Conservation (phyloP, 2,888 invertebrate species). For the Drosophila colorata region DNA sequence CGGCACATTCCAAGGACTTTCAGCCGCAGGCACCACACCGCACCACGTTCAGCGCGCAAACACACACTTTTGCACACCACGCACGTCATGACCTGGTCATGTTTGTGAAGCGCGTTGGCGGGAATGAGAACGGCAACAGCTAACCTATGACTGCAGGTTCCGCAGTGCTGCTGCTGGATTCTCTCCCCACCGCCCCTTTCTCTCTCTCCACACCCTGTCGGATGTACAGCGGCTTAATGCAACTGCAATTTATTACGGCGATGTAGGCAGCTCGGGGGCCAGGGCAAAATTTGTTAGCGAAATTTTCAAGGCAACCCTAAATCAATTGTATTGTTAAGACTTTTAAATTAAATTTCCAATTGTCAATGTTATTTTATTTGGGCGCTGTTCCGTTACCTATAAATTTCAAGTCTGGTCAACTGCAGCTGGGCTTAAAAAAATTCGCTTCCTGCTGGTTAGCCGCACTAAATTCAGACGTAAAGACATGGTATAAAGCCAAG, state of each 20-base stretch:
- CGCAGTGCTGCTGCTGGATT: conserved; percentile 13
- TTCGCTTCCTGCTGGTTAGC: conserved; percentile 28
- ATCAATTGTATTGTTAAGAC: conserved; percentile 56
- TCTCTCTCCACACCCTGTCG: not conserved
- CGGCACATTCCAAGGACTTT: conserved; percentile 48
- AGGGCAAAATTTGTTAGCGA: conserved; percentile 27
- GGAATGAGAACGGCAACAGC: conserved; percentile 30
- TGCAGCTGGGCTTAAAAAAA: conserved; percentile 23
- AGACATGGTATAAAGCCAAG: conserved; percentile 27
- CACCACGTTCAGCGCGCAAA: conserved; percentile 23
- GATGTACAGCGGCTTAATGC: conserved; percentile 29
- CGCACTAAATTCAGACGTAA: conserved; percentile 53
- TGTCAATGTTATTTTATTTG: conserved; percentile 72
- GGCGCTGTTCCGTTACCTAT: conserved; percentile 59
- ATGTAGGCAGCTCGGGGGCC: conserved; percentile 2
- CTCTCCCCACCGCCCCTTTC: not conserved
- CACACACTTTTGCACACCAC: conserved; percentile 24
- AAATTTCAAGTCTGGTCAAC: conserved; percentile 50
- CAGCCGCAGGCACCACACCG: conserved; percentile 29
- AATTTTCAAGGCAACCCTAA: conserved; percentile 38
- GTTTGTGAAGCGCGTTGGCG: conserved; percentile 54
- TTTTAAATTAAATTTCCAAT: conserved; percentile 68
- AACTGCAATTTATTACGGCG: conserved; percentile 37
- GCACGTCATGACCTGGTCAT: conserved; percentile 61
- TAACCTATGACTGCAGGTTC: conserved; percentile 49